Conservation (phyloP, 2,113 vertebrate species). For the Sphaerodactylus townsendi region DNA sequence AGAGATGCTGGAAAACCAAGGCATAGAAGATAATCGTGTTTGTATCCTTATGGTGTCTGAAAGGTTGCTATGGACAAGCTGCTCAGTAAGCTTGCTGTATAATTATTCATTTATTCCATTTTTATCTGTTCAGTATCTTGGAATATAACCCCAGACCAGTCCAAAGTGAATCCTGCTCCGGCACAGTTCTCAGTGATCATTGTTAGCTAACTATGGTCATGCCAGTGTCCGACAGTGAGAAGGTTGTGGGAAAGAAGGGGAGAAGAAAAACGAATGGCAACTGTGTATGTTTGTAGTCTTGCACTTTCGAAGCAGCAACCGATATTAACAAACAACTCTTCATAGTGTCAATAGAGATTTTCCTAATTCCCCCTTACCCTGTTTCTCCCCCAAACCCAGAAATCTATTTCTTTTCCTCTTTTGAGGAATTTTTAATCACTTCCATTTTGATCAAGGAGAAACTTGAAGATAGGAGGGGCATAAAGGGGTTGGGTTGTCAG, state of each 20-base stretch:
- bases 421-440: no score
- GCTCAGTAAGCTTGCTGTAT: background rate
- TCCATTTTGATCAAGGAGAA: no score
- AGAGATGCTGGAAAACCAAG: background rate
- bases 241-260: background rate
- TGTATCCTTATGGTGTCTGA: background rate
- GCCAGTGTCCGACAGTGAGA: background rate
- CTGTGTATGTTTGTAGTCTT: background rate
- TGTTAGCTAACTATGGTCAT: slow-evolving; percentile 28
- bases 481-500: no score
- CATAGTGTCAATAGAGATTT: no score
- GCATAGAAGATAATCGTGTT: rapidly evolving
- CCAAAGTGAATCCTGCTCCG: slow-evolving; percentile 43
- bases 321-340: background rate
- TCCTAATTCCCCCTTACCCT: no score
- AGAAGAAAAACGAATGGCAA: slow-evolving; percentile 12
- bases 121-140: slow-evolving; percentile 28
- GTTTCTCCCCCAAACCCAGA: no score
- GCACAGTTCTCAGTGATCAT: slow-evolving; percentile 18
- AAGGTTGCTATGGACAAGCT: background rate
- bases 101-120: no score
- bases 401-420: no score
- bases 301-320: background rate
- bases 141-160: slow-evolving; percentile 25
- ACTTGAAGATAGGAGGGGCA: no score